Evolutionary conservation across 2,888 invertebrate species (phyloP), one percentile per base, ranked within the genome.

Genomic region (Alviniconcha strummeri): DNA sequence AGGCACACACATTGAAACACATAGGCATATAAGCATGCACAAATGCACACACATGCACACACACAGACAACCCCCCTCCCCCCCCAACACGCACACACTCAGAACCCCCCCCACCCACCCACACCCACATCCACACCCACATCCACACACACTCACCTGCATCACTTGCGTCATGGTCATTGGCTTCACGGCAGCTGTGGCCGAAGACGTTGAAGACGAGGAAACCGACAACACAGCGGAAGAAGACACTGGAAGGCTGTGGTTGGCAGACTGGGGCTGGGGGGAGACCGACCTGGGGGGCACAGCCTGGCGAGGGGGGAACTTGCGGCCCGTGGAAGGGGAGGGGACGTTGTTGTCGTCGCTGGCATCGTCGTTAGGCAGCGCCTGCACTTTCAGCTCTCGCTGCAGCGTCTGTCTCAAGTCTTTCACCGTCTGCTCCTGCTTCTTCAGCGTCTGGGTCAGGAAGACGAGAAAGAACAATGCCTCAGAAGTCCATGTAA

Each of bases 361-460:
- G 19, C 88, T 80, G 17, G 88, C 87, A 19, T 91, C 90, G 80
- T 96, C 95, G 91, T 91, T 91, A 17, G 91, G 92, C 80, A 92
- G 84, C 9, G 92, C 86, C 84, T 93, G 93, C 60, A 93, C 91
- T 86, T 93, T 96, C 83, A 98, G 94, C 94, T 98, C 98, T 87
- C 96, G 95, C 92, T 98, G 98, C 81, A 98, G 94, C 0, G 97
- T 97, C 93, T 98, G 98, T 93, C 98, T 97, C 95, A 98, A 96
- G 92, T 98, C 98, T 52, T 96, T 95, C 93, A 98, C 94, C 89
- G 97, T 96, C 93, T 98, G 97, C 93, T 98, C 97, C 90, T 98
- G 95, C 36, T 97, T 96, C 94, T 97, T 97, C 89, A 98, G 87
- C n/a, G 91, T 91, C 93, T 93, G 88, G 4, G 69, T 75, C 4